phyloP scores from a whole-genome alignment of 2,113 vertebrate genomes.

The Pangasianodon gigas region DNA sequence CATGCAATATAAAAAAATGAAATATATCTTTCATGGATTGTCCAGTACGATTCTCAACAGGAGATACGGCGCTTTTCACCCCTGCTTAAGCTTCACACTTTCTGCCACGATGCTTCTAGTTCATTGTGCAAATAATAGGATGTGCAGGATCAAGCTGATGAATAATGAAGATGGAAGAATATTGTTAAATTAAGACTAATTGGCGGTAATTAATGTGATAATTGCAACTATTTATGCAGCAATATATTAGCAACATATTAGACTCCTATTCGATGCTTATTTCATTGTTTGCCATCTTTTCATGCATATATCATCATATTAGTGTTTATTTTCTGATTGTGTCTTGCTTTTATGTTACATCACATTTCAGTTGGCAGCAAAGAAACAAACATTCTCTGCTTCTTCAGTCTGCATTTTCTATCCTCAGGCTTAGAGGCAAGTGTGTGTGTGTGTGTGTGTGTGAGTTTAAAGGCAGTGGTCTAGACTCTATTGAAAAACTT shows the following conservation, averaged over 20 bases:
- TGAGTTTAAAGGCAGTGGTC: not conserved
- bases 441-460: not conserved
- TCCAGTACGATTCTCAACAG: not conserved
- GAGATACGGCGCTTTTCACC: not conserved
- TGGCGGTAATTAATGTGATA: constrained; percentile 1
- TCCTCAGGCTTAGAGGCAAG: not conserved
- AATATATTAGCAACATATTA: not conserved
- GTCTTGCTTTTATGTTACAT: constrained; percentile 22
- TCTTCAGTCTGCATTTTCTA: not conserved
- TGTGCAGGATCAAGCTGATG: not conserved
- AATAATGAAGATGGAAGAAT: not conserved
- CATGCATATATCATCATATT: not conserved
- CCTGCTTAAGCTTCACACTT: not conserved
- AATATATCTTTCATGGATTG: not conserved
- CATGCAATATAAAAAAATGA: not conserved
- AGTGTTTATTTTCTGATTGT: not conserved
- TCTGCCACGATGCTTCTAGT: not conserved
- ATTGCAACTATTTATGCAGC: not conserved
- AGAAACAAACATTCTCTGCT: not conserved
- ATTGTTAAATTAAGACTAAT: constrained; percentile 21
- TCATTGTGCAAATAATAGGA: not conserved
- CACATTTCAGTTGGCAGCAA: not conserved
- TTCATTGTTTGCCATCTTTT: not conserved
- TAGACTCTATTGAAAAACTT: not conserved
- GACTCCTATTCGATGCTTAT: not conserved